These are phyloP conservation scores for Dugesia japonica DNA, from an alignment of 2,888 invertebrate species.

Conservation along the genomic window DNA sequence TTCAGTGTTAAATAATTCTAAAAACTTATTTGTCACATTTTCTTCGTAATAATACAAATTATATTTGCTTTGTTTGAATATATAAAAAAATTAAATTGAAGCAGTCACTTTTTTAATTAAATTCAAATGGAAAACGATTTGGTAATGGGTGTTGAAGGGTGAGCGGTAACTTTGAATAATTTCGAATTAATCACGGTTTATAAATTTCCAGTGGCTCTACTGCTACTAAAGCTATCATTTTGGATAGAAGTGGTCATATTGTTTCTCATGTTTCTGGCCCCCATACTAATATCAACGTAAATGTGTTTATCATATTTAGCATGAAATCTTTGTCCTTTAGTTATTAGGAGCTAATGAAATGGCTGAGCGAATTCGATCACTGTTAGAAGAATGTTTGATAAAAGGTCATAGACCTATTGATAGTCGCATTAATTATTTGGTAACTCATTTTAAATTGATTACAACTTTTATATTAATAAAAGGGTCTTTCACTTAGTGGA, in stretches of 20 bases:
- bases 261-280: constrained; percentile 22
- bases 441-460: neutral
- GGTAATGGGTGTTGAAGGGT: constrained; percentile 6
- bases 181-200: neutral
- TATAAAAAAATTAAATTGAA: neutral
- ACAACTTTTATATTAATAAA: neutral
- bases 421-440: neutral
- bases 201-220: neutral
- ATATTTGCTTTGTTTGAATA: constrained; percentile 11
- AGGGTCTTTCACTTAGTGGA: constrained; percentile 25
- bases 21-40: too few relatives aligned
- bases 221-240: constrained; percentile 12
- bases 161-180: neutral
- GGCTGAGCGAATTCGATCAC: neutral
- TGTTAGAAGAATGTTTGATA: neutral
- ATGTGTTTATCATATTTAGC: neutral
- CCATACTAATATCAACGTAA: constrained; percentile 12
- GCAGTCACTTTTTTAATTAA: neutral
- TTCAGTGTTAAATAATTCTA: too few relatives aligned
- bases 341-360: neutral
- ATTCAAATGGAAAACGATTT: neutral
- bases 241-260: neutral
- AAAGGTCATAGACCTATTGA: neutral
- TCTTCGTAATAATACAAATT: too few relatives aligned
- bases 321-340: neutral